Evolutionary conservation across 92 coral and sea anemone species (phyloP).

Genomic region (Porites lobata): DNA sequence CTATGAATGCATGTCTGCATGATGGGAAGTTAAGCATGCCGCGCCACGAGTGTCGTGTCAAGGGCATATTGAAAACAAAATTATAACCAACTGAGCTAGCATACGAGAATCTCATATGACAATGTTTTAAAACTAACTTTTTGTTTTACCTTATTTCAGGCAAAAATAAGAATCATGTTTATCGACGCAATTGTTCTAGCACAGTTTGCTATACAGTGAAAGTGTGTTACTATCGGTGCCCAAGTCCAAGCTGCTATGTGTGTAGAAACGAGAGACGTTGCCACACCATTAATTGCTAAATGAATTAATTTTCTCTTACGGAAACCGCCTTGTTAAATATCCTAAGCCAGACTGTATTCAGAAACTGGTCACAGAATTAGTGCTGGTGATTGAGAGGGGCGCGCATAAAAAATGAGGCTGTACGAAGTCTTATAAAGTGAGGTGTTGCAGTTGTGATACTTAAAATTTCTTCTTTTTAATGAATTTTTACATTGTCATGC

Average conservation of each 20-base stretch:
- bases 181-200: neutral
- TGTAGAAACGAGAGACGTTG: neutral
- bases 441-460: no score
- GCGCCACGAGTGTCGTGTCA: no score
- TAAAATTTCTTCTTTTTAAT: no score
- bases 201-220: neutral
- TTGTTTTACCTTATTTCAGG: neutral
- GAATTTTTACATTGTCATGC: no score
- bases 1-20: no score
- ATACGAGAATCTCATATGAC: neutral
- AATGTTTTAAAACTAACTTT: neutral
- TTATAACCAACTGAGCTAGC: no score
- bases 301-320: neutral
- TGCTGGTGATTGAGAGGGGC: no score
- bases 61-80: no score
- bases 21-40: no score
- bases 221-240: neutral
- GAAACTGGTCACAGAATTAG: no score
- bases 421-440: neutral
- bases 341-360: no score
- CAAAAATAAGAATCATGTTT: neutral
- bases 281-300: neutral
- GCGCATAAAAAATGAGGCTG: no score
- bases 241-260: neutral
- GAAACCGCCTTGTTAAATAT: neutral